phyloP scores from a whole-genome alignment of 2,888 invertebrate genomes.

The Aphidius colemani region DNA sequence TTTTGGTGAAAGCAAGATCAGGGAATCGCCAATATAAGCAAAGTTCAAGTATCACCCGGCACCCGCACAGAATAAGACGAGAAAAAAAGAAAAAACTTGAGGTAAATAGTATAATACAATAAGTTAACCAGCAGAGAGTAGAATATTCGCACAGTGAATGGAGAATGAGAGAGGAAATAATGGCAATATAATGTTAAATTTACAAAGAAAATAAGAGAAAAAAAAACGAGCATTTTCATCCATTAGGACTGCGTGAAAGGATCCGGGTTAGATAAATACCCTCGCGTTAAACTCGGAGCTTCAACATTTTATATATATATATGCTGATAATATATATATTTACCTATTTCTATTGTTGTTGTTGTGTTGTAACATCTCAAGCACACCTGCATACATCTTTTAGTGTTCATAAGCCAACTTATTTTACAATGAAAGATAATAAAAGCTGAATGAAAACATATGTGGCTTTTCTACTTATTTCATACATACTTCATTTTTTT shows the following conservation, averaged over 20 bases:
- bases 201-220: background rate
- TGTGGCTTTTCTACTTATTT: background rate
- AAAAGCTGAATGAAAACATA: conserved; percentile 20
- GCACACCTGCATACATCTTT: conserved; percentile 16
- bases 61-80: background rate
- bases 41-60: too few species aligned
- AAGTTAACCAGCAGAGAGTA: too few species aligned
- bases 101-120: too few species aligned
- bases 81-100: conserved; percentile 7
- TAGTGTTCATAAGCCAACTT: conserved; percentile 12
- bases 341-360: conserved; percentile 8
- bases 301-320: conserved; percentile 9
- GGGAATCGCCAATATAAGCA: too few species aligned
- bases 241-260: conserved; percentile 32
- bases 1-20: too few species aligned
- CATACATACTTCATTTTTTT: background rate
- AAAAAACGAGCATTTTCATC: conserved; percentile 23
- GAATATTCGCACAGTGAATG: background rate
- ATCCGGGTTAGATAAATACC: conserved; percentile 34
- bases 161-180: background rate
- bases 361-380: conserved; percentile 12
- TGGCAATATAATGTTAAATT: conserved; percentile 4
- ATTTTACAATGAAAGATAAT: conserved; percentile 19
- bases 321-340: background rate
- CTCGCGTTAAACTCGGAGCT: conserved; percentile 32